Conservation (phyloP, 2,888 invertebrate genomes). For the Harpalus rufipes region DNA sequence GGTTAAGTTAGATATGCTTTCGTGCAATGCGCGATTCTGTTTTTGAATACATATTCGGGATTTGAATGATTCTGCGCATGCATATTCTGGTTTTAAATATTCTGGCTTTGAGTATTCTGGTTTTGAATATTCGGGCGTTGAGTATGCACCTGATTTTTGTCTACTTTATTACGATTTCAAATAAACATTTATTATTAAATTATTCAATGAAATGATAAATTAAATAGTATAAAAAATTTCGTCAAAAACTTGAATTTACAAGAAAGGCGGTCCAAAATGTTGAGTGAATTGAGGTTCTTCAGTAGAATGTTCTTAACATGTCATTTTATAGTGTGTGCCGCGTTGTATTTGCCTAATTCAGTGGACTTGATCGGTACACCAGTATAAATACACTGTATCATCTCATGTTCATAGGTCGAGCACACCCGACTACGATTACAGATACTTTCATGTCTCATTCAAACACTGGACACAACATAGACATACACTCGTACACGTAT, state of each 20-base stretch:
- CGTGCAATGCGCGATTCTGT: too few species aligned
- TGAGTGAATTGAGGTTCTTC: constrained; percentile 3
- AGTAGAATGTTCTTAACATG: constrained; percentile 25
- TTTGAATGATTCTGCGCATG: too few species aligned
- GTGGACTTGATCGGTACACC: constrained; percentile 39
- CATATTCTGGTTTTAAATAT: too few species aligned
- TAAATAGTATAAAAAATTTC: constrained; percentile 34
- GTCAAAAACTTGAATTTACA: neutral
- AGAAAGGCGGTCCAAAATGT: neutral
- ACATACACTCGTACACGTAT: constrained; percentile 34
- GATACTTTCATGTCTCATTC: constrained; percentile 37
- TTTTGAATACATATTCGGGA: too few species aligned
- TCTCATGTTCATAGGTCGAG: constrained; percentile 38
- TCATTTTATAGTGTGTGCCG: constrained; percentile 44
- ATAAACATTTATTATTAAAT: neutral
- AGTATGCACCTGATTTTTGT: too few species aligned
- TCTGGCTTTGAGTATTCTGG: too few species aligned
- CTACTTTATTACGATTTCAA: too few species aligned
- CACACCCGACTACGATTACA: constrained; percentile 26
- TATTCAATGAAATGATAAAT: neutral
- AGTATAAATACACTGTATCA: constrained; percentile 18
- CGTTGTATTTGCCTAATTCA: constrained; percentile 53
- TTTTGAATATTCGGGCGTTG: too few species aligned
- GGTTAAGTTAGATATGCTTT: too few species aligned
- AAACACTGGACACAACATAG: constrained; percentile 17